Conservation (phyloP, 2,797 vertebrate genomes). For the Acanthopagrus latus region DNA sequence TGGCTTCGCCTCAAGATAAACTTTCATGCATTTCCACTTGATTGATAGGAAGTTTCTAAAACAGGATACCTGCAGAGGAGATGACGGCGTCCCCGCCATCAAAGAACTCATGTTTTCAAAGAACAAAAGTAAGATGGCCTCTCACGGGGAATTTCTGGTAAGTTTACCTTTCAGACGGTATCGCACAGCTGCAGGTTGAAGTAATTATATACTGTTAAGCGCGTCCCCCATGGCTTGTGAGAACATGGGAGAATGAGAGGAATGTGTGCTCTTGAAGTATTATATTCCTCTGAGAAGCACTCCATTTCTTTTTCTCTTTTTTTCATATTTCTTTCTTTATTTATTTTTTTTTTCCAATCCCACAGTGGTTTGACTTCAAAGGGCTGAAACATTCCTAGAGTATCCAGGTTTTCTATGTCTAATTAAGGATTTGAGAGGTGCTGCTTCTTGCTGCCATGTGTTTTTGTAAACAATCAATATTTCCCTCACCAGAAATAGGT, state of each 20-base stretch:
- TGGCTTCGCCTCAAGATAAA: constrained; percentile 71
- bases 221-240: constrained; percentile 59
- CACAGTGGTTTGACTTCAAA: constrained; percentile 79
- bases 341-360: constrained; percentile 47
- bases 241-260: constrained; percentile 60
- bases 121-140: constrained; percentile 70
- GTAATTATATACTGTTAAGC: constrained; percentile 79
- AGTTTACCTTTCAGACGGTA: constrained; percentile 72
- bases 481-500: constrained; percentile 60
- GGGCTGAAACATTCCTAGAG: constrained; percentile 75
- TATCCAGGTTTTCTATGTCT: constrained; percentile 80
- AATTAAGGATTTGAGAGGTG: constrained; percentile 77
- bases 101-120: constrained; percentile 73
- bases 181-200: constrained; percentile 67
- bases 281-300: constrained; percentile 75
- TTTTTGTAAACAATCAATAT: constrained; percentile 80
- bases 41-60: constrained; percentile 73
- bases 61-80: constrained; percentile 69
- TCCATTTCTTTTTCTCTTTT: constrained; percentile 45
- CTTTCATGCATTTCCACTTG: constrained; percentile 61
- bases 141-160: constrained; percentile 68
- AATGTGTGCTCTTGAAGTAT: constrained; percentile 77
- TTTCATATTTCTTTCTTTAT: constrained; percentile 64
- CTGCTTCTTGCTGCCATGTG: constrained; percentile 52
- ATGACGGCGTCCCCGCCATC: constrained; percentile 68